These are phyloP conservation scores for Homarus gammarus DNA, from an alignment of 2,888 invertebrate species.

Conservation along the genomic window DNA sequence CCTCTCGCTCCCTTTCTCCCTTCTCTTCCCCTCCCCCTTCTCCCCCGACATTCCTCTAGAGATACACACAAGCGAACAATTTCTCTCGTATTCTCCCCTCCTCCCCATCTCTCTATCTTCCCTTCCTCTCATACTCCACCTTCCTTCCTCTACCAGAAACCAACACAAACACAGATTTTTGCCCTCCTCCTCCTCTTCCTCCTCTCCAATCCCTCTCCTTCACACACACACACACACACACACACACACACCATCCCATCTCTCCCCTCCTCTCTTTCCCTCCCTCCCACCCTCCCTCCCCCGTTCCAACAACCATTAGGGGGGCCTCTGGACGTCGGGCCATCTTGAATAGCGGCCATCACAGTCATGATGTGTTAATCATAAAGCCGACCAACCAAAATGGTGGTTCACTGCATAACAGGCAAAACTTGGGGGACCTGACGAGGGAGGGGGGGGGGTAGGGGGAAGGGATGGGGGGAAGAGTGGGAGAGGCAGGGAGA, in stretches of 20 bases:
- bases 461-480: neutral
- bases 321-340: slow-evolving; percentile 32
- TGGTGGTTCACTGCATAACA: slow-evolving; percentile 36
- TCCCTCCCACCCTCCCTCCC: neutral
- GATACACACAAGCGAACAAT: too few species aligned
- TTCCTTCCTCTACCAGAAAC: neutral
- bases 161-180: neutral
- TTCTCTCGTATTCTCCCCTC: slow-evolving; percentile 4
- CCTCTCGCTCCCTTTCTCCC: too few species aligned
- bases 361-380: slow-evolving; percentile 61
- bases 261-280: neutral
- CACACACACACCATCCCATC: slow-evolving; percentile 10
- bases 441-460: neutral
- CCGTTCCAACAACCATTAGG: slow-evolving; percentile 52
- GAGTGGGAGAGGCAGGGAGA: neutral
- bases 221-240: neutral
- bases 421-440: neutral
- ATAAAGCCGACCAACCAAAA: slow-evolving; percentile 42
- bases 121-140: neutral
- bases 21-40: too few species aligned
- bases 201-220: neutral
- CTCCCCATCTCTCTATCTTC: neutral
- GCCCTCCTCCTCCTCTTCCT: neutral
- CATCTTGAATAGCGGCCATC: slow-evolving; percentile 55
- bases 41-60: too few species aligned